These are phyloP conservation scores for Harpalus rubripes DNA, from an alignment of 2,888 invertebrate species.

Conservation along the genomic window DNA sequence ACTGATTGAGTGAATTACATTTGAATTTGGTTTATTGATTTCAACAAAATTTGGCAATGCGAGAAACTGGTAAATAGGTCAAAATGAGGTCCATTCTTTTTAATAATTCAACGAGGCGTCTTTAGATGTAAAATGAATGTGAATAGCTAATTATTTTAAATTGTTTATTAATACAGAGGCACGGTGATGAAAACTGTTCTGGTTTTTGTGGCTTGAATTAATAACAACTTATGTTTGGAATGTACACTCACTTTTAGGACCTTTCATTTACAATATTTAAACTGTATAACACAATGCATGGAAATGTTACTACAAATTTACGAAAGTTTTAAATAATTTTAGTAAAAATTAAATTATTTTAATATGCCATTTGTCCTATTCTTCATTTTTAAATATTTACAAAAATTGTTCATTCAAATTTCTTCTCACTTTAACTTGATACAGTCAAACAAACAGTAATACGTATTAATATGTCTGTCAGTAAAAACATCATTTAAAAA, in stretches of 20 bases:
- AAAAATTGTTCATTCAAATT: not conserved
- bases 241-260: not conserved
- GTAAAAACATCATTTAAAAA: not conserved
- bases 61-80: slow-evolving; percentile 46
- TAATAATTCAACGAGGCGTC: slow-evolving; percentile 26
- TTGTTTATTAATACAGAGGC: slow-evolving; percentile 20
- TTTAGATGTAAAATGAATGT: slow-evolving; percentile 28
- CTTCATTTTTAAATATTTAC: no score
- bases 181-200: not conserved
- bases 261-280: not conserved
- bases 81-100: slow-evolving; percentile 25
- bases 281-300: not conserved
- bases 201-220: not conserved
- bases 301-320: not conserved
- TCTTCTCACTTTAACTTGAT: not conserved
- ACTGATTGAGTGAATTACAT: slow-evolving; percentile 21
- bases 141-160: slow-evolving; percentile 17
- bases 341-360: not conserved
- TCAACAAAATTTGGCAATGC: slow-evolving; percentile 34
- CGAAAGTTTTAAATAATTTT: not conserved
- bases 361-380: not conserved
- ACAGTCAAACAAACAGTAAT: no score
- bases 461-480: not conserved
- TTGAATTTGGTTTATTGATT: slow-evolving; percentile 36
- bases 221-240: not conserved